These are phyloP conservation scores for Agrotis puta DNA, from an alignment of 2,888 invertebrate genomes.

Conservation along the genomic window DNA sequence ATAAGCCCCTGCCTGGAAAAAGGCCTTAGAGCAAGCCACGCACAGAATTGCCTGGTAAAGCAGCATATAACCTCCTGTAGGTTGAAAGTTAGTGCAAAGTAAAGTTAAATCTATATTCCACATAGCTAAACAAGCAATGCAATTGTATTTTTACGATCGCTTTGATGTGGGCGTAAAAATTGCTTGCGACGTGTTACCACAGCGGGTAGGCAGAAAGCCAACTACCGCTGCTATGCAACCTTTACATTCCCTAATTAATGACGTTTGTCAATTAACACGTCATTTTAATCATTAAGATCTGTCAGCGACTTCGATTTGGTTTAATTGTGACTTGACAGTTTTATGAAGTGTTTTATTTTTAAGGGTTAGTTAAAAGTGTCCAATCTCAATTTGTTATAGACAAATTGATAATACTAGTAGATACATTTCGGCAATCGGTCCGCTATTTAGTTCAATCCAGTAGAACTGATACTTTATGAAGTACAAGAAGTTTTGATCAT, in stretches of 20 bases:
- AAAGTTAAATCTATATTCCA: neutral
- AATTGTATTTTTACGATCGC: constrained; percentile 27
- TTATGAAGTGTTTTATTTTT: neutral
- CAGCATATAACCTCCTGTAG: too few species aligned
- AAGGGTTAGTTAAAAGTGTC: too few species aligned
- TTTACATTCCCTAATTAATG: constrained; percentile 50
- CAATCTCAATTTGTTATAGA: too few species aligned
- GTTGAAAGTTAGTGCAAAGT: too few species aligned
- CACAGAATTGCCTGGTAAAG: too few species aligned
- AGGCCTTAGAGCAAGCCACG: too few species aligned
- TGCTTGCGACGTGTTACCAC: constrained; percentile 43
- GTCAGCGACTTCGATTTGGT: constrained; percentile 29
- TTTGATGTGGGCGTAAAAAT: constrained; percentile 56
- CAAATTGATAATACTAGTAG: too few species aligned
- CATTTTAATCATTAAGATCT: constrained; percentile 49
- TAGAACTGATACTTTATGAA: too few species aligned
- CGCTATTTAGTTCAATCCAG: too few species aligned
- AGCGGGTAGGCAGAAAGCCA: constrained; percentile 47
- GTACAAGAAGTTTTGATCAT: too few species aligned
- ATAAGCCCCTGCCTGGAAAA: too few species aligned
- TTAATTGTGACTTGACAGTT: constrained; percentile 11
- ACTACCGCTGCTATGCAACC: constrained; percentile 49
- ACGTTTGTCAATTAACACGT: constrained; percentile 53
- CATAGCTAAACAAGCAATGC: constrained; percentile 26
- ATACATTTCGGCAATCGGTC: too few species aligned